Percentiles rank a stretch among this genome's conserved stretches.
Evolutionary conservation across 2,888 invertebrate genomes (phyloP).

Genomic region (Netelia inedita): DNA sequence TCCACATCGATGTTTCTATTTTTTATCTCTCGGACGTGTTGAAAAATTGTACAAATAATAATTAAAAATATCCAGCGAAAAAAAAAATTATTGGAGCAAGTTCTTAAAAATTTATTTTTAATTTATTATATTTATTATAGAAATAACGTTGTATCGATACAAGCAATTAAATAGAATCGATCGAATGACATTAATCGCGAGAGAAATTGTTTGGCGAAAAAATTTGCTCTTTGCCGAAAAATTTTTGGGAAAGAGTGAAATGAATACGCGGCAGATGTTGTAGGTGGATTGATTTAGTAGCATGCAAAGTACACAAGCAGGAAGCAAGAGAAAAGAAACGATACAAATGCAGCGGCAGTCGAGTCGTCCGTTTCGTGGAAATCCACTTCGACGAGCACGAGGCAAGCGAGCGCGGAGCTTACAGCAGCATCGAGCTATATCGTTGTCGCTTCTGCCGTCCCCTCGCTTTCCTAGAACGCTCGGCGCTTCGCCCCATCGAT

Average conservation of each 20-base stretch:
- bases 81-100: not conserved
- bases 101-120: not conserved
- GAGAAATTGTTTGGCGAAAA: too few relatives aligned
- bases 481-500: not conserved
- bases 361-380: conserved; percentile 6
- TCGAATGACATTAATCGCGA: too few relatives aligned
- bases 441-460: not conserved
- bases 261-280: too few relatives aligned
- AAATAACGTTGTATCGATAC: not conserved
- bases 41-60: not conserved
- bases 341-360: not conserved
- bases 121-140: not conserved
- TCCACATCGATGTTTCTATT: not conserved
- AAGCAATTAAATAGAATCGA: not conserved
- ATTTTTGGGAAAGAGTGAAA: too few relatives aligned
- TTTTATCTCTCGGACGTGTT: not conserved
- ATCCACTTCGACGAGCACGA: not conserved
- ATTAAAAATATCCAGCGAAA: not conserved
- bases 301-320: not conserved
- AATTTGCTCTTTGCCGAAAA: too few relatives aligned
- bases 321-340: not conserved
- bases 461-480: not conserved
- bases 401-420: not conserved
- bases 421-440: not conserved
- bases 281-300: not conserved